Percentiles rank a stretch among this genome's conserved stretches.
Evolutionary conservation across 2,888 invertebrate genomes (phyloP).

Genomic region (Slavum lentiscoides): DNA sequence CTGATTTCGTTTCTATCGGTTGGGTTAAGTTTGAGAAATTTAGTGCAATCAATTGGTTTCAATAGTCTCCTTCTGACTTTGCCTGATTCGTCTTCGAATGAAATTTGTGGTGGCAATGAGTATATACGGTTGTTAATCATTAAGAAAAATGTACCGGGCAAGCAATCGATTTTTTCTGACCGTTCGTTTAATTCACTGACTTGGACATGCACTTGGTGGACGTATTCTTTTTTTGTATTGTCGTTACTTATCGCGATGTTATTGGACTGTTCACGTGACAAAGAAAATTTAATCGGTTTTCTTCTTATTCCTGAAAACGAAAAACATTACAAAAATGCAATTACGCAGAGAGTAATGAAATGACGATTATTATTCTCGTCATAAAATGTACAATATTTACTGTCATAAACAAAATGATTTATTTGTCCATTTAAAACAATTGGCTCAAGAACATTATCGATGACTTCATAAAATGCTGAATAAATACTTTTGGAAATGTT

Average conservation of each 20-base stretch:
- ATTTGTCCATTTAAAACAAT: too few relatives aligned
- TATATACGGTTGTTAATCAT: constrained; percentile 91
- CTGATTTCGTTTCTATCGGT: constrained; percentile 82
- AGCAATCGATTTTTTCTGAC: constrained; percentile 86
- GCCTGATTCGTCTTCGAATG: too few relatives aligned
- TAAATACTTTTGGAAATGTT: neutral
- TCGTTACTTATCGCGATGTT: neutral
- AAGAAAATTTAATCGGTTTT: too few relatives aligned
- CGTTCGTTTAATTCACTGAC: constrained; percentile 88
- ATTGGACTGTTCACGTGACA: too few relatives aligned
- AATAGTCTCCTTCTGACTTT: constrained; percentile 62
- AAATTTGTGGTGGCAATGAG: constrained; percentile 70
- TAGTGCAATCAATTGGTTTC: constrained; percentile 92
- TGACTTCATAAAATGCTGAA: neutral
- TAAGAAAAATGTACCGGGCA: constrained; percentile 88
- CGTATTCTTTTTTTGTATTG: constrained; percentile 68
- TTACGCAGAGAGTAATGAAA: too few relatives aligned
- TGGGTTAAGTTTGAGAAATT: constrained; percentile 81
- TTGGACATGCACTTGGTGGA: constrained; percentile 83
- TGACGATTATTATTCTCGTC: too few relatives aligned
- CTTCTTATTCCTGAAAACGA: too few relatives aligned
- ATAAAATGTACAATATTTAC: too few relatives aligned
- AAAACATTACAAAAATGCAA: too few relatives aligned
- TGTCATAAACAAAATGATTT: too few relatives aligned
- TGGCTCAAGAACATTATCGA: neutral